Evolutionary conservation across 2,113 vertebrate genomes (phyloP), one percentile per base, ranked within the genome.

Genomic region (Notothenia coriiceps): DNA sequence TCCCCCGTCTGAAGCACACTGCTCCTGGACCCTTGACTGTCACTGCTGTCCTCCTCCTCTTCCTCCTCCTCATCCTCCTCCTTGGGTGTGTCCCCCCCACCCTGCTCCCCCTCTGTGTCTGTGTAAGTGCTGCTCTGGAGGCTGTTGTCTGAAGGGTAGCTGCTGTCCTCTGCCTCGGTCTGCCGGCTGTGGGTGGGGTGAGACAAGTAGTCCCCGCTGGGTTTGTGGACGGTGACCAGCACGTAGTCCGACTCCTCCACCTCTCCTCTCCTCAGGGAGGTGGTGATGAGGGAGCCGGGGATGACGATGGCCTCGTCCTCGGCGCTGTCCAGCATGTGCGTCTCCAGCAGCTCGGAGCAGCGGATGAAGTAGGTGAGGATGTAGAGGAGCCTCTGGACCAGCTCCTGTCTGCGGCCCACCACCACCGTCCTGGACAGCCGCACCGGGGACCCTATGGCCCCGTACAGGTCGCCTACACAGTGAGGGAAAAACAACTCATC

Each of bases 361-460:
- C 98, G 96, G 90, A 99, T 97, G 93, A 99, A 99, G 88, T 99
- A 99, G 50, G 98, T 99, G 59, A 99, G 97, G 77, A 99, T 96
- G 57, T 99, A 98, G 64, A 99, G 97, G 77, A 99, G 93, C 10
- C 97, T 96, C 93, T 99, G 98, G 5, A 99, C 97, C 88, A 99
- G 94, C 77, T 99, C 98, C 75, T 98, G 98, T 55, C 96, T 93
- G 79, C 96, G 97, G 55, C 98, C 98, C 29, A 99, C 94, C 60
- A 99, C 96, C 5, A 99, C 97, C 1, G 98, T 99, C 77, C 97
- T 95, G 0, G 98, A 95, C 55, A 98, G 91, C n/a, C 97, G 96
- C 78, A 99, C 98, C 0, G 98, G 98, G 10, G 98, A 99, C 61
- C 98, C 98, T 2, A 99, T 99, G 40, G 98, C 96, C 1, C 98